Percentiles rank a stretch among this genome's conserved stretches.
phyloP scores from a whole-genome alignment of 2,797 vertebrate genomes.

The Xenentodon cancila region DNA sequence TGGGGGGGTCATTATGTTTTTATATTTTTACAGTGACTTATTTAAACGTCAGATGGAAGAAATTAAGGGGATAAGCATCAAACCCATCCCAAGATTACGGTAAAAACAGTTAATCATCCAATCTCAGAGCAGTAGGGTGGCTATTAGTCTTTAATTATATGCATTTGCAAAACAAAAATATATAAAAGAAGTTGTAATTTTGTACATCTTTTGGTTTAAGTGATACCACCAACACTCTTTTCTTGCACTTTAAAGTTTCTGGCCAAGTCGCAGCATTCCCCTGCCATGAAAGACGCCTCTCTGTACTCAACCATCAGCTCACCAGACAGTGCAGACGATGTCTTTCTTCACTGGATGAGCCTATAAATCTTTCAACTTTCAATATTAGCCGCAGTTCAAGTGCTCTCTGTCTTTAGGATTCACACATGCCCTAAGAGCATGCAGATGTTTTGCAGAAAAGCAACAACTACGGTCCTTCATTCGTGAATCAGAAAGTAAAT shows the following conservation, averaged over 20 bases:
- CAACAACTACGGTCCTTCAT: neutral
- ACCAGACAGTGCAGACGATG: constrained; percentile 39
- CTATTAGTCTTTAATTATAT: neutral
- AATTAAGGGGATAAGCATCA: too few species aligned
- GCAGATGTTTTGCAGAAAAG: neutral
- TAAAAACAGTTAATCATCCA: too few species aligned
- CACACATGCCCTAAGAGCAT: constrained; percentile 2
- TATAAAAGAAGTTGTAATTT: too few species aligned
- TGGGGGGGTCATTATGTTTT: neutral
- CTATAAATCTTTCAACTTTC: constrained; percentile 55
- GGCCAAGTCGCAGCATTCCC: constrained; percentile 23
- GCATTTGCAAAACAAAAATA: too few species aligned
- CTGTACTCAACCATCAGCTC: constrained; percentile 35
- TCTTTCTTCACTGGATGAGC: constrained; percentile 29
- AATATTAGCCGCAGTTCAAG: constrained; percentile 33
- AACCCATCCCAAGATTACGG: too few species aligned
- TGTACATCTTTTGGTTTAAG: too few species aligned
- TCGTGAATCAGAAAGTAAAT: too few species aligned
- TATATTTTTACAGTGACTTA: constrained; percentile 6
- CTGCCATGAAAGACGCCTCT: constrained; percentile 27
- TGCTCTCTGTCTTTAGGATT: constrained; percentile 19
- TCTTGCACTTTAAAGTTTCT: too few species aligned
- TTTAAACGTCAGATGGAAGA: too few species aligned
- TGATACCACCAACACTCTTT: too few species aligned
- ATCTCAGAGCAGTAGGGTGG: too few species aligned